Conservation (phyloP, 2,888 invertebrate genomes). For the Cyclophora albipunctata region DNA sequence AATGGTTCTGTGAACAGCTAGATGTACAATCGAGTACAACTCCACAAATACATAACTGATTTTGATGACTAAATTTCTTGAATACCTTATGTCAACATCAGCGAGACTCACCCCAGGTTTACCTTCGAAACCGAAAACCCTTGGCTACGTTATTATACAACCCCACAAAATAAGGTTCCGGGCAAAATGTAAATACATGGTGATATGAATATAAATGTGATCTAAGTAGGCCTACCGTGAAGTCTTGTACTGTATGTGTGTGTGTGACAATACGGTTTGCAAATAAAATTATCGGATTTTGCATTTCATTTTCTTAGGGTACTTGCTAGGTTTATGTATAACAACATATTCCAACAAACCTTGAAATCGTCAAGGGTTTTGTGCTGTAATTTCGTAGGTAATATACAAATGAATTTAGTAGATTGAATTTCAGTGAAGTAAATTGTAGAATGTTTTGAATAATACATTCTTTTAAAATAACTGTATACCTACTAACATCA, state of each 20-base stretch:
- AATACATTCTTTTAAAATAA: too few relatives aligned
- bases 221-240: conserved; percentile 56
- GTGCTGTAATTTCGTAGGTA: too few relatives aligned
- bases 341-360: too few relatives aligned
- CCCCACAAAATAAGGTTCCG: conserved; percentile 50
- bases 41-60: not conserved
- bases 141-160: conserved; percentile 35
- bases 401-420: too few relatives aligned
- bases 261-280: not conserved
- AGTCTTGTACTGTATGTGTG: conserved; percentile 10
- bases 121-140: conserved; percentile 34
- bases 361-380: too few relatives aligned
- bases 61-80: conserved; percentile 2
- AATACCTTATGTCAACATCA: conserved; percentile 24
- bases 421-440: too few relatives aligned
- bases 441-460: too few relatives aligned
- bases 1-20: too few relatives aligned
- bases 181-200: conserved; percentile 68
- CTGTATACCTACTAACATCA: too few relatives aligned
- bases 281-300: not conserved
- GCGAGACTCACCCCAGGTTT: conserved; percentile 21
- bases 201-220: conserved; percentile 72
- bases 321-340: too few relatives aligned
- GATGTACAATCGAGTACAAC: too few relatives aligned
- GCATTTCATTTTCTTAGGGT: too few relatives aligned